Evolutionary conservation across 2,113 vertebrate genomes (phyloP).

Genomic region (Carassius gibelio): DNA sequence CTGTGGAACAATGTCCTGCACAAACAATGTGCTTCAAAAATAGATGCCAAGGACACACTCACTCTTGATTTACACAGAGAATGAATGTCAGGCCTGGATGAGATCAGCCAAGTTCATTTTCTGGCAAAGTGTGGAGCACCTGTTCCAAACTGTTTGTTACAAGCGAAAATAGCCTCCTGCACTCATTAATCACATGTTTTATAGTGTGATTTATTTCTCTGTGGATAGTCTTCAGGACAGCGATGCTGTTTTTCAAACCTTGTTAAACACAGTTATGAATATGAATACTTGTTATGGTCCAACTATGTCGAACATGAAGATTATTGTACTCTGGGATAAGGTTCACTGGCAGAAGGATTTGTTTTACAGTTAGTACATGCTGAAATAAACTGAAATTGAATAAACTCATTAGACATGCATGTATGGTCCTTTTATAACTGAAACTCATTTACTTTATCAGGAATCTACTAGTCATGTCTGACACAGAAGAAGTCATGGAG

Average conservation of each 20-base stretch:
- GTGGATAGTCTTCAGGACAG: slow-evolving; percentile 25
- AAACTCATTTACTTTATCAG: slow-evolving; percentile 32
- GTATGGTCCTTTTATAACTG: neutral
- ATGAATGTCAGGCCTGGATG: slow-evolving; percentile 29
- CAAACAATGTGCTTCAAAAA: too few relatives aligned
- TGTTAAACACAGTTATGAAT: slow-evolving; percentile 13
- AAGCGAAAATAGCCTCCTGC: slow-evolving; percentile 68
- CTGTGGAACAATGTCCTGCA: too few relatives aligned
- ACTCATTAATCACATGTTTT: slow-evolving; percentile 46
- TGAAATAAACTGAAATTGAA: neutral
- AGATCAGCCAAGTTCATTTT: slow-evolving; percentile 69
- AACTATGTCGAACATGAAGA: neutral
- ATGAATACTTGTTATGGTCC: neutral
- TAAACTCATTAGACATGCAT: neutral
- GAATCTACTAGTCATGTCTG: slow-evolving; percentile 62
- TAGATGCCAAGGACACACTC: too few relatives aligned
- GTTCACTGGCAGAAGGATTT: neutral
- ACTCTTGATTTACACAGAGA: slow-evolving; percentile 46
- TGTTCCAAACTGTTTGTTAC: slow-evolving; percentile 69
- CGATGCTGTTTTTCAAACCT: neutral
- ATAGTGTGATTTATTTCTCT: slow-evolving; percentile 59
- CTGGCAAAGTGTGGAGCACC: slow-evolving; percentile 67
- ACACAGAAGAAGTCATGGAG: slow-evolving; percentile 59
- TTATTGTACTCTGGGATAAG: neutral
- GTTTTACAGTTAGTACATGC: neutral